Evolutionary conservation across 2,113 vertebrate genomes (phyloP).

Genomic region (Rana temporaria): DNA sequence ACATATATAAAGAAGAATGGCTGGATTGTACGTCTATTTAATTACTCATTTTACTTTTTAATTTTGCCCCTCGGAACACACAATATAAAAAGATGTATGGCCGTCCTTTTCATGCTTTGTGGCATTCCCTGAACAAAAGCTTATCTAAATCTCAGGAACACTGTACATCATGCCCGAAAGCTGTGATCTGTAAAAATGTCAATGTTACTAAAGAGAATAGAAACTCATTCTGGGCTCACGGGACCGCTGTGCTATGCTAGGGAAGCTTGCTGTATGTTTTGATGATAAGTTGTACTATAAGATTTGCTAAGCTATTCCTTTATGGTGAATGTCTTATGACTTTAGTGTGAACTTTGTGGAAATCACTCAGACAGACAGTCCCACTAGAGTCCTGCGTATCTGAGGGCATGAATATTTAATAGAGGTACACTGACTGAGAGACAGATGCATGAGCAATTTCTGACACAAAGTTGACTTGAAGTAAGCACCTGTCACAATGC

Average conservation of each 20-base stretch:
- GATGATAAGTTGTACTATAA: neutral
- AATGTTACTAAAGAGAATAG: neutral
- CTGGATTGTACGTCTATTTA: neutral
- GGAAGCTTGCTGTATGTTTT: neutral
- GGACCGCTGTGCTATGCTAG: neutral
- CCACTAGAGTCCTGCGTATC: constrained; percentile 26
- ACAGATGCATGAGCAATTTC: constrained; percentile 11
- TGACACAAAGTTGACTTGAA: constrained; percentile 3
- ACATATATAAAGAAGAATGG: no score
- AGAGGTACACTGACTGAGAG: constrained; percentile 12
- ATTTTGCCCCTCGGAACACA: neutral
- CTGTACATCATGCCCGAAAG: neutral
- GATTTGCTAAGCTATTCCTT: neutral
- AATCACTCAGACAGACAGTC: constrained; percentile 13
- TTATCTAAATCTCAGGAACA: neutral
- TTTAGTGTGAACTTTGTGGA: constrained; percentile 19
- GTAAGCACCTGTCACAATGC: constrained; percentile 23
- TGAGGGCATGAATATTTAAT: constrained; percentile 42
- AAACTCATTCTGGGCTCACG: neutral
- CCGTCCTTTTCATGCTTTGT: neutral
- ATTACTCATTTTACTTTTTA: neutral
- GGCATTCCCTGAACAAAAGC: neutral
- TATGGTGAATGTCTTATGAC: neutral
- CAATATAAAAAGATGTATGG: neutral
- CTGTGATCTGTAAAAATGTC: constrained; percentile 1